Base-by-base conservation (phyloP, 2,797 vertebrate species). In the Lagocephalus sceleratus region DNA sequence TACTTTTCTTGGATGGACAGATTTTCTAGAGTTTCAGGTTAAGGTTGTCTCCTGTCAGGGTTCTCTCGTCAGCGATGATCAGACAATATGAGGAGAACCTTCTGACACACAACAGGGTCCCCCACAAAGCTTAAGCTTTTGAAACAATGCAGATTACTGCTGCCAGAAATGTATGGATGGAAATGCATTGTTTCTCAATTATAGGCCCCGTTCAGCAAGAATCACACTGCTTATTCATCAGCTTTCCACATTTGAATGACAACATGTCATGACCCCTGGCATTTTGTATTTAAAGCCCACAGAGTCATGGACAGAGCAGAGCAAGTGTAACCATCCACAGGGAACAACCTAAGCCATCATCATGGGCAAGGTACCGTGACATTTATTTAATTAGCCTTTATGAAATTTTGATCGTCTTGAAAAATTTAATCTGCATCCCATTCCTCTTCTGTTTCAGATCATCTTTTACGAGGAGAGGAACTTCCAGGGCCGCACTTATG, bases 161-260 rank as follows among this genome's bases (percentile, higher is more conserved):
- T 89, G 88, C 85, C 87, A 91, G 89, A 90, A 90, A 88, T 85
- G 83, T 89, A 90, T 89, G 80, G 87, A 89, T 71, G 62, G 71
- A 66, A 55, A 78, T 64, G 76, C 63, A 87, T 90, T 91, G 89
- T 90, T 70, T 69, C 47, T 71, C 70, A 63, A 85, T 88, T 74
- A 77, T 74, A 65, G 78, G 62, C 83, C 73, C 68, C 25, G 56
- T 87, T 90, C 88, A 92, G 87, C 88, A 88, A 84, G 89, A 85
- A 76, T 78, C 76, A 78, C 83, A 81, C 71, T 89, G 90, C 89
- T 73, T 78, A 75, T 85, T 92, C 90, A 91, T 89, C 90, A 90
- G 75, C 70, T 90, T 90, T 85, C 53, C 20, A 54, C 61, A 89
- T 90, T 90, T 89, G 85, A 88, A 91, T 90, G 87, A 91, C 89